These are phyloP conservation scores for Tragelaphus scriptus DNA, from an alignment of 2,113 vertebrate genomes.

Conservation along the genomic window DNA sequence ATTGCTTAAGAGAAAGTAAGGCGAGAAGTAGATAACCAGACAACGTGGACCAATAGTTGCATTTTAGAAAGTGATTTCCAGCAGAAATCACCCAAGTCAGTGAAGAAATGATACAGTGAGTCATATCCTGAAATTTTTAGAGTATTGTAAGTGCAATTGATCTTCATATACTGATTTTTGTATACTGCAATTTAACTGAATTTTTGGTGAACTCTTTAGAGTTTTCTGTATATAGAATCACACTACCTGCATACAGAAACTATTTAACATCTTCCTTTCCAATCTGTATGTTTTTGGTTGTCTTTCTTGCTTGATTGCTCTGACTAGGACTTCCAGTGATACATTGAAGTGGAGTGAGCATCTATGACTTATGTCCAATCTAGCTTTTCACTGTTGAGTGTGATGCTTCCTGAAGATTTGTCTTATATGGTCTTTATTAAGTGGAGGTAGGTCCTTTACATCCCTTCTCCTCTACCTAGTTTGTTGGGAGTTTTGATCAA, in stretches of 20 bases:
- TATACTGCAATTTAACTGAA: neutral
- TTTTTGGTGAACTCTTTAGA: neutral
- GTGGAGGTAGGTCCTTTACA: neutral
- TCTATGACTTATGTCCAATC: neutral
- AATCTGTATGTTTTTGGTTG: neutral
- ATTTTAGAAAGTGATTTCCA: neutral
- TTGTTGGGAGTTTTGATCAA: neutral
- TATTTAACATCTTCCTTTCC: neutral
- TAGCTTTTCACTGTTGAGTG: neutral
- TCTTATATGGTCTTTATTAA: neutral
- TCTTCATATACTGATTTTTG: neutral
- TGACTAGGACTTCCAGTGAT: neutral
- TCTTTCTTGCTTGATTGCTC: neutral
- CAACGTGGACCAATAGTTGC: neutral
- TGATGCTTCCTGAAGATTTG: neutral
- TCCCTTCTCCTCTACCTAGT: neutral
- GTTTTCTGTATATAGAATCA: neutral
- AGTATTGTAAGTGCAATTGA: neutral
- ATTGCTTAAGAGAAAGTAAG: neutral
- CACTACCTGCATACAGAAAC: neutral
- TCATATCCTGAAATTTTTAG: neutral
- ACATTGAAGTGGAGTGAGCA: neutral
- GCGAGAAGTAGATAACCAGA: neutral
- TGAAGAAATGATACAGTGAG: neutral
- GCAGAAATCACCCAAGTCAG: neutral